These are phyloP conservation scores for Epinephelus lanceolatus DNA, from an alignment of 2,113 vertebrate genomes.

Conservation along the genomic window DNA sequence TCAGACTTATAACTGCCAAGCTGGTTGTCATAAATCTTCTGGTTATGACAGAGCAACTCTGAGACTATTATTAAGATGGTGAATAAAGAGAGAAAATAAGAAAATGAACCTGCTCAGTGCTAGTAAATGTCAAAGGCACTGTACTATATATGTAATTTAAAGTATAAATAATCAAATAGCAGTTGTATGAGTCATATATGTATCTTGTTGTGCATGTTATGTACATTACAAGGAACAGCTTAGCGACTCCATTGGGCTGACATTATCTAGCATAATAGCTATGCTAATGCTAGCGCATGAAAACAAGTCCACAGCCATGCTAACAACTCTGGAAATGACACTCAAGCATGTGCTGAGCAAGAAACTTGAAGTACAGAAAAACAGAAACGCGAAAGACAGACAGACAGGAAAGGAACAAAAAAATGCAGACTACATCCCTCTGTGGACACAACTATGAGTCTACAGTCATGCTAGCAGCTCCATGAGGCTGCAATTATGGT, in stretches of 20 bases:
- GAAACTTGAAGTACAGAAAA: not conserved
- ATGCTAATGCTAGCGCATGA: not conserved
- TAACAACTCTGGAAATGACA: not conserved
- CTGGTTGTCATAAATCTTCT: slow-evolving; percentile 11
- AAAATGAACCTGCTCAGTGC: not conserved
- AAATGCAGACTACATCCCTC: not conserved
- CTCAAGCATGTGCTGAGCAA: not conserved
- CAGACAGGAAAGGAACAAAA: not conserved
- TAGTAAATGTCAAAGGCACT: not conserved
- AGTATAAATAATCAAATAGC: not conserved
- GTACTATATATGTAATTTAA: not conserved
- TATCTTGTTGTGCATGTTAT: not conserved
- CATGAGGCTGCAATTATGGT: not conserved
- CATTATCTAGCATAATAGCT: not conserved
- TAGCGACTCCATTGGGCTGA: not conserved
- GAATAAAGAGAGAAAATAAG: not conserved
- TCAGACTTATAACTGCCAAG: slow-evolving; percentile 16
- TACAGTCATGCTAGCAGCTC: not conserved
- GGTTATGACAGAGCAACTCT: not conserved
- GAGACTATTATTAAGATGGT: slow-evolving; percentile 2
- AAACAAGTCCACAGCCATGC: not conserved
- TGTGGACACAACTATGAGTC: not conserved
- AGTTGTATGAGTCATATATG: not conserved
- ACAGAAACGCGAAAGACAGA: not conserved
- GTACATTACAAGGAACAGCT: not conserved